These are phyloP conservation scores for Galeruca laticollis DNA, from an alignment of 2,888 invertebrate species.

Conservation along the genomic window DNA sequence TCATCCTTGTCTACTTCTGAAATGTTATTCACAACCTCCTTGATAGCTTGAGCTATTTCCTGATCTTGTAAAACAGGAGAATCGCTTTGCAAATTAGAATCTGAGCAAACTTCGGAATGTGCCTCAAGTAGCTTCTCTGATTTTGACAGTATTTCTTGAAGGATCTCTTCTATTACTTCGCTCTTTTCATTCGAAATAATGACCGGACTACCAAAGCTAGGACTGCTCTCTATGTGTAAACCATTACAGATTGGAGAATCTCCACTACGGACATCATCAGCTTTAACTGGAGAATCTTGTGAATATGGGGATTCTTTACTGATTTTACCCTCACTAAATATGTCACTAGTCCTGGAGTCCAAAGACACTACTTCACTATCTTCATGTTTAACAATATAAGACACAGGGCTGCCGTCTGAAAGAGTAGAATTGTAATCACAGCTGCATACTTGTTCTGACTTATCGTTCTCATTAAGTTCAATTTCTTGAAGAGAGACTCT, in stretches of 20 bases:
- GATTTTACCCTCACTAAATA: conserved; percentile 73
- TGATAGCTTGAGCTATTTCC: conserved; percentile 69
- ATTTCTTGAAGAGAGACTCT: conserved; percentile 57
- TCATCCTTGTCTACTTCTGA: conserved; percentile 42
- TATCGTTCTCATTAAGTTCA: conserved; percentile 60
- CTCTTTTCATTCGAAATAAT: conserved; percentile 62
- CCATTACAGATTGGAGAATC: conserved; percentile 65
- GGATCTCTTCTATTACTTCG: conserved; percentile 69
- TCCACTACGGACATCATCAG: conserved; percentile 54
- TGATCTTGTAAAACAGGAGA: conserved; percentile 70
- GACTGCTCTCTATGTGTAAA: conserved; percentile 63
- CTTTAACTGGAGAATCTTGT: conserved; percentile 65
- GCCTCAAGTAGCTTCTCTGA: conserved; percentile 69
- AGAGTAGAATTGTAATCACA: conserved; percentile 67
- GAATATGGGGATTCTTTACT: conserved; percentile 73
- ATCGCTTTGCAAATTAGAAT: conserved; percentile 38
- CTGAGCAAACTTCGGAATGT: conserved; percentile 50
- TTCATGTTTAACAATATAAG: conserved; percentile 65
- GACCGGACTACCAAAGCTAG: conserved; percentile 63
- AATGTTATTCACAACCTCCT: conserved; percentile 67
- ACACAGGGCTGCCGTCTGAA: conserved; percentile 69
- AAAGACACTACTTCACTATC: conserved; percentile 69
- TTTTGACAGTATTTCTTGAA: conserved; percentile 68
- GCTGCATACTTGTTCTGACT: conserved; percentile 63
- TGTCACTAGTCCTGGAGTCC: conserved; percentile 70